These are phyloP conservation scores for Melanotaenia trifasciata DNA, from an alignment of 2,797 vertebrate species.

Conservation along the genomic window DNA sequence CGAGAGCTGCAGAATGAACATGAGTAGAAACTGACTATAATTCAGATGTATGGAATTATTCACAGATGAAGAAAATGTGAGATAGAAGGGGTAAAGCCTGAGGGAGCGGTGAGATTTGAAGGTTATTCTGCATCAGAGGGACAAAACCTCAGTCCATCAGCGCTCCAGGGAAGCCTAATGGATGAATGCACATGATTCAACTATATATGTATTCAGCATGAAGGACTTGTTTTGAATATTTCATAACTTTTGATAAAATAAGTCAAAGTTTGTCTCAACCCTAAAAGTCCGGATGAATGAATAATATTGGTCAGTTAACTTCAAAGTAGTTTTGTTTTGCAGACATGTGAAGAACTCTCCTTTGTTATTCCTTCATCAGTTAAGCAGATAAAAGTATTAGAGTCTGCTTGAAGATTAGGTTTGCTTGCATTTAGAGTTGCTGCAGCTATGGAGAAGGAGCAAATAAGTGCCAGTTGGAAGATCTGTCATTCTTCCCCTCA, in stretches of 20 bases:
- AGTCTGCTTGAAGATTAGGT: background rate
- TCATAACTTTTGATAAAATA: slow-evolving; percentile 9
- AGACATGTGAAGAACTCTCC: background rate
- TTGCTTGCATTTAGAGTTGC: background rate
- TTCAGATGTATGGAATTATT: slow-evolving; percentile 58
- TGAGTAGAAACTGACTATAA: slow-evolving; percentile 33
- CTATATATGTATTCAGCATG: slow-evolving; percentile 5
- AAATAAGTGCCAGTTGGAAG: background rate
- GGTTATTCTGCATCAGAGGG: slow-evolving; percentile 43
- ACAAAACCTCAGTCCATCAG: slow-evolving; percentile 16
- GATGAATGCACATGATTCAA: background rate
- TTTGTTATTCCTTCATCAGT: background rate
- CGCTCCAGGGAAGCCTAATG: slow-evolving; percentile 8
- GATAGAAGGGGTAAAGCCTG: background rate
- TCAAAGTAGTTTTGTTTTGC: background rate
- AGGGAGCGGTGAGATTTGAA: slow-evolving; percentile 30
- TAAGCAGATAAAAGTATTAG: background rate
- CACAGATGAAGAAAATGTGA: slow-evolving; percentile 38
- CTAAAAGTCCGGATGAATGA: background rate
- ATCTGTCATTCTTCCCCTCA: background rate
- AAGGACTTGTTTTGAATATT: slow-evolving; percentile 26
- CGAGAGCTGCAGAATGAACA: background rate
- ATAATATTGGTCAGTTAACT: background rate
- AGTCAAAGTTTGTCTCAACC: background rate
- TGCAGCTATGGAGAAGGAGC: too few species aligned